Percentiles rank a stretch among this genome's conserved stretches.
phyloP scores from a whole-genome alignment of 2,888 invertebrate species.

The Panopea generosa region DNA sequence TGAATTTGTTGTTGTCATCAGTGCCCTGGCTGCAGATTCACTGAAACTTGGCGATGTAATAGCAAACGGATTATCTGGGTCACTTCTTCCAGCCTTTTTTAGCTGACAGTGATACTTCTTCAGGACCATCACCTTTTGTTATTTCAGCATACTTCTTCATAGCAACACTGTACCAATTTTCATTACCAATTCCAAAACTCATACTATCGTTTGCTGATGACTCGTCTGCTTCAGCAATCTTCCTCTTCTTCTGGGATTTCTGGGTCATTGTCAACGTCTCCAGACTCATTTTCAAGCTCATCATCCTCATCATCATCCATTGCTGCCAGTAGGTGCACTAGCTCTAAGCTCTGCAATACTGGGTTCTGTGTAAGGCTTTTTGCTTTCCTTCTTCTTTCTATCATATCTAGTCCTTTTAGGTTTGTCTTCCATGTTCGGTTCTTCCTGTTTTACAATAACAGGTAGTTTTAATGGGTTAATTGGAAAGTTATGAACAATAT shows the following conservation, averaged over 20 bases:
- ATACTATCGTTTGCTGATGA: constrained; percentile 13
- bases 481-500: constrained; percentile 15
- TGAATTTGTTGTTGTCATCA: constrained; percentile 75
- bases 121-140: constrained; percentile 7
- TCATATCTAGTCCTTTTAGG: not conserved
- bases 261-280: constrained; percentile 1
- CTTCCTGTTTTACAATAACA: too few species aligned
- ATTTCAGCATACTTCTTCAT: constrained; percentile 32
- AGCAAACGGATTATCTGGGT: constrained; percentile 65
- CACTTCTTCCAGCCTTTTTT: constrained; percentile 52
- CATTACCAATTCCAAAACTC: constrained; percentile 16
- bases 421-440: too few species aligned
- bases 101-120: not conserved
- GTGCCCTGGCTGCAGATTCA: constrained; percentile 73
- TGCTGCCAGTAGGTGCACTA: constrained; percentile 2
- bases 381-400: not conserved
- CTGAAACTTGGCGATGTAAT: constrained; percentile 76
- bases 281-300: not conserved
- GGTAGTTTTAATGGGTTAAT: not conserved
- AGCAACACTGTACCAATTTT: constrained; percentile 36
- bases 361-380: constrained; percentile 25
- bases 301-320: not conserved
- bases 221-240: constrained; percentile 6
- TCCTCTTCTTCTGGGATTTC: too few species aligned
- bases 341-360: constrained; percentile 48